Base-by-base conservation (phyloP, 2,113 vertebrate species). In the Nipponia nippon region DNA sequence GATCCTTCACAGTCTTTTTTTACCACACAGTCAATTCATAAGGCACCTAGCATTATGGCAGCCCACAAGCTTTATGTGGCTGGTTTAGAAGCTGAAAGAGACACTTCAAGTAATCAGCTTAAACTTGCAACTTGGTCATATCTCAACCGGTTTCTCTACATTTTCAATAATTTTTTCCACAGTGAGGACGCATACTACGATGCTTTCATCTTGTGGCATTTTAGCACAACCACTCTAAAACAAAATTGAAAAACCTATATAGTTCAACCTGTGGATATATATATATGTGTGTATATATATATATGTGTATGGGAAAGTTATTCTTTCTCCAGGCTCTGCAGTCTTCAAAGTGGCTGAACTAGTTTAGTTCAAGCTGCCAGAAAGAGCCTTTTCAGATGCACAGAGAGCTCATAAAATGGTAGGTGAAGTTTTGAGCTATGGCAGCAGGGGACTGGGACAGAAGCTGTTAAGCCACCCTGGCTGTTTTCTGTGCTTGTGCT, bases 131-230 rank as follows among this genome's bases (percentile, higher is more conserved):
- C 59, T 50, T 21, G 13, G 8, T 36, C 62, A 65, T 29, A 10
- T 16, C n/a, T 46, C 44, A 46, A 2, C 12, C 1, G 25, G 14
- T 55, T 90, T 87, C 8, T 40, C 49, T 40, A 46, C 4, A 27
- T 27, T 85, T 76, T 32, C 22, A n/a, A 1, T 22, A 6, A 0
- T 21, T 72, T 53, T 47, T 63, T 27, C 13, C 47, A n/a, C 70
- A 73, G 8, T 7, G 25, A 77, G 12, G 25, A 27, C 19, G 69
- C 63, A 26, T 3, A 9, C 10, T 44, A 11, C 0, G 0, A 12
- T 32, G 38, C 23, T 61, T 94, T 80, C 53, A 3, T 63, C 44
- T 69, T 0, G 0, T 40, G 16, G 16, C 4, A 4, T 78, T 94
- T 90, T 78, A 87, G 44, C 47, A 81, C 50, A 83, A 53, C 3